Percentiles rank a stretch among this genome's conserved stretches.
These are phyloP conservation scores for Bombus affinis DNA, from an alignment of 1,140 invertebrate species.

Conservation along the genomic window DNA sequence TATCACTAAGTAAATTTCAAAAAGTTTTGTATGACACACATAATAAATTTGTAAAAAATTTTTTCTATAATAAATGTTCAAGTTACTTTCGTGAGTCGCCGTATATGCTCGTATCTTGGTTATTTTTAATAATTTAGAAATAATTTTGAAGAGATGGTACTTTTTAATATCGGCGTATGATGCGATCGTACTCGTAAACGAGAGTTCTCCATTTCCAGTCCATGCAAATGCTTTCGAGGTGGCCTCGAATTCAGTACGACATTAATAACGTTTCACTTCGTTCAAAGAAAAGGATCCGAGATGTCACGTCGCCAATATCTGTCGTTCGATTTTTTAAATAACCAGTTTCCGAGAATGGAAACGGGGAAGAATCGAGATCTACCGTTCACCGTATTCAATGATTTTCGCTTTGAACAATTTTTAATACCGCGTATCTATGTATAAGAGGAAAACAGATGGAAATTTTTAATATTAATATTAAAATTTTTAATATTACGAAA, in stretches of 20 bases:
- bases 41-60: too few species aligned
- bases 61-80: background rate
- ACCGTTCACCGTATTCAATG: background rate
- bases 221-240: background rate
- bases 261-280: conserved; percentile 41
- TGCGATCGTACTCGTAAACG: conserved; percentile 7
- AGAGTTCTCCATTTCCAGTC: conserved; percentile 4
- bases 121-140: conserved; percentile 28
- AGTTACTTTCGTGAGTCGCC: background rate
- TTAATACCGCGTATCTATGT: background rate
- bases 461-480: conserved; percentile 17
- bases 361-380: background rate
- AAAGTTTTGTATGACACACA: too few species aligned
- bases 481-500: conserved; percentile 5
- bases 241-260: conserved; percentile 8
- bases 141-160: conserved; percentile 21
- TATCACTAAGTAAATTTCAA: too few species aligned
- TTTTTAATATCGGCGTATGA: conserved; percentile 31
- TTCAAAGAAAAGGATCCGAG: conserved; percentile 16
- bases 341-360: background rate
- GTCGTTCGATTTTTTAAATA: conserved; percentile 41
- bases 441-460: background rate
- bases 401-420: background rate
- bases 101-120: background rate
- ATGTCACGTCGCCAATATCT: conserved; percentile 34